These are phyloP conservation scores for Indri indri DNA, from an alignment of 2,113 vertebrate species.

Conservation along the genomic window DNA sequence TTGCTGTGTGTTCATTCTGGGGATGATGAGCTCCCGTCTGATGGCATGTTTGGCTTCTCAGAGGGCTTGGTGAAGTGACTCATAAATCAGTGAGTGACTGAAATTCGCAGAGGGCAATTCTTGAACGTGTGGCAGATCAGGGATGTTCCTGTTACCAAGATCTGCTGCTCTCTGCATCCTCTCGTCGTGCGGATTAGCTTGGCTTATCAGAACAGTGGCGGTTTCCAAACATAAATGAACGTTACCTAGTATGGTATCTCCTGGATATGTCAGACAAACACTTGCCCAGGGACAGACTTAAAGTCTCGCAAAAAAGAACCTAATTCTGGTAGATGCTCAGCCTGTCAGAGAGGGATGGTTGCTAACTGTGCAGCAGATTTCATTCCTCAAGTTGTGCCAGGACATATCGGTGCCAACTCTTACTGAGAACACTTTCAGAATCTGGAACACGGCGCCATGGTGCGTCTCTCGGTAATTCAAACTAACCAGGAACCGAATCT, in stretches of 20 bases:
- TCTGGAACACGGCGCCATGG: constrained; percentile 39
- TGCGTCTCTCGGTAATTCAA: constrained; percentile 1
- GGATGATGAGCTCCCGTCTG: background rate
- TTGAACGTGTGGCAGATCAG: background rate
- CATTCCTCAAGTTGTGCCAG: background rate
- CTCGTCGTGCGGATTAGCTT: background rate
- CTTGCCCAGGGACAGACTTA: background rate
- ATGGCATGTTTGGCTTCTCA: background rate
- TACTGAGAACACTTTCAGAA: constrained; percentile 39
- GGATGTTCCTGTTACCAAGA: background rate
- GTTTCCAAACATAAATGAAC: background rate
- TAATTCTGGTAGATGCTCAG: background rate
- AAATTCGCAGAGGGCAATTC: background rate
- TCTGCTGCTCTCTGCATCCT: background rate
- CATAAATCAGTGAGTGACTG: background rate
- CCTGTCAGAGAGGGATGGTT: background rate
- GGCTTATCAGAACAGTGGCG: background rate
- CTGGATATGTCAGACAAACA: background rate
- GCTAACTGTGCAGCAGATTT: constrained; percentile 21
- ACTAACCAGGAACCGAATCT: background rate
- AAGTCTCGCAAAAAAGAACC: constrained; percentile 47
- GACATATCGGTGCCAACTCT: background rate
- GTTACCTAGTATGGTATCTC: background rate
- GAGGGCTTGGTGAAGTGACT: background rate
- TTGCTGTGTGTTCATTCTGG: constrained; percentile 24